These are phyloP conservation scores for Ceratosolen solmsi DNA, from an alignment of 1,140 invertebrate genomes.

Conservation along the genomic window DNA sequence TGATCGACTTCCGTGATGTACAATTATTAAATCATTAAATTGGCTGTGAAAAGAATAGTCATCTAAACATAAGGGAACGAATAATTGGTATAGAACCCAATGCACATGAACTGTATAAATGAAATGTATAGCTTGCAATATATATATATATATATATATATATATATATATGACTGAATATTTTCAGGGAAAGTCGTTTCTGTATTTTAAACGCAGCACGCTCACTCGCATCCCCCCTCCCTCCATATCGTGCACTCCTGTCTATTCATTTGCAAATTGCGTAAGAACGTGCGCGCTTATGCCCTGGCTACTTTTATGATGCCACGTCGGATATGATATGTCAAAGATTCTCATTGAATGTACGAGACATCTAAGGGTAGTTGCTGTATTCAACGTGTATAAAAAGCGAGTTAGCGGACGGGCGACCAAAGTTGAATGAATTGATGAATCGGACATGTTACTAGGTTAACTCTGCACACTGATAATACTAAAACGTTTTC, in stretches of 20 bases:
- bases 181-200: slow-evolving; percentile 2
- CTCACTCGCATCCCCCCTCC: not conserved
- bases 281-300: slow-evolving; percentile 27
- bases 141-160: too few species aligned
- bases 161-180: too few species aligned
- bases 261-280: slow-evolving; percentile 41
- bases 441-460: slow-evolving; percentile 43
- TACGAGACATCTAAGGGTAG: slow-evolving; percentile 7
- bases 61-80: not conserved
- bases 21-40: not conserved
- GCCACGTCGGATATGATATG: slow-evolving; percentile 20
- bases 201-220: not conserved
- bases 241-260: not conserved
- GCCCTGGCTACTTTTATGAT: slow-evolving; percentile 1
- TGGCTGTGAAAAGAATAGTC: not conserved
- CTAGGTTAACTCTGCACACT: slow-evolving; percentile 29
- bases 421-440: slow-evolving; percentile 26
- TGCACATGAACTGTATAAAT: not conserved
- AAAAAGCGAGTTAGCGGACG: not conserved
- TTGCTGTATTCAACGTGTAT: slow-evolving; percentile 8
- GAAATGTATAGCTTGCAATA: not conserved
- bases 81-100: not conserved
- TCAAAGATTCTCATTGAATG: slow-evolving; percentile 31
- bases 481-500: not conserved
- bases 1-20: not conserved